Evolutionary conservation across 2,888 invertebrate genomes (phyloP).

Genomic region (Saturnia japonica): DNA sequence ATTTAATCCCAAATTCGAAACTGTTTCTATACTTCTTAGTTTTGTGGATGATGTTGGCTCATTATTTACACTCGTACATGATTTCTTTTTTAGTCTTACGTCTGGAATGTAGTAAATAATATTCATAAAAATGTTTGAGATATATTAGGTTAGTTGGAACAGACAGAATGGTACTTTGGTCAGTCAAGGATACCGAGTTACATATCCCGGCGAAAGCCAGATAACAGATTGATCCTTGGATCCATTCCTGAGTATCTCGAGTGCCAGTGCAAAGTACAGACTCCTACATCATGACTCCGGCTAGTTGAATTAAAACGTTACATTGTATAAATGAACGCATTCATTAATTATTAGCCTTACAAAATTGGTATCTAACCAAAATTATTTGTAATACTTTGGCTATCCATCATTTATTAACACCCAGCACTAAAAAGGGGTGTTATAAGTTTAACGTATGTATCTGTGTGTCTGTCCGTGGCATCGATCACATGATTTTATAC

Average conservation of each 20-base stretch:
- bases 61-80: not conserved
- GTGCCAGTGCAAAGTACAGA: no score
- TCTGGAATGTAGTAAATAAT: slow-evolving; percentile 23
- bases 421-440: no score
- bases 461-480: no score
- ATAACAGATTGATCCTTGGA: not conserved
- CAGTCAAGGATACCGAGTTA: not conserved
- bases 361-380: no score
- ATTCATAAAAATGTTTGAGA: not conserved
- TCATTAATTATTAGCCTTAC: no score
- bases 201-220: not conserved
- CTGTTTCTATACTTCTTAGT: not conserved
- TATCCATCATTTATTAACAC: no score
- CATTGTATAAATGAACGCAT: no score
- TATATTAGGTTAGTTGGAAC: not conserved
- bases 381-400: no score
- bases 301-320: no score
- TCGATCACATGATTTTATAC: slow-evolving; percentile 37
- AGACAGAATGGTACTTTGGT: not conserved
- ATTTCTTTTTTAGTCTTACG: slow-evolving; percentile 12
- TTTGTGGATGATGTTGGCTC: not conserved
- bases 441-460: no score
- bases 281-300: no score
- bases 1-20: not conserved
- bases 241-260: no score